Conservation (phyloP, 2,888 invertebrate species). For the Limnephilus auricula region DNA sequence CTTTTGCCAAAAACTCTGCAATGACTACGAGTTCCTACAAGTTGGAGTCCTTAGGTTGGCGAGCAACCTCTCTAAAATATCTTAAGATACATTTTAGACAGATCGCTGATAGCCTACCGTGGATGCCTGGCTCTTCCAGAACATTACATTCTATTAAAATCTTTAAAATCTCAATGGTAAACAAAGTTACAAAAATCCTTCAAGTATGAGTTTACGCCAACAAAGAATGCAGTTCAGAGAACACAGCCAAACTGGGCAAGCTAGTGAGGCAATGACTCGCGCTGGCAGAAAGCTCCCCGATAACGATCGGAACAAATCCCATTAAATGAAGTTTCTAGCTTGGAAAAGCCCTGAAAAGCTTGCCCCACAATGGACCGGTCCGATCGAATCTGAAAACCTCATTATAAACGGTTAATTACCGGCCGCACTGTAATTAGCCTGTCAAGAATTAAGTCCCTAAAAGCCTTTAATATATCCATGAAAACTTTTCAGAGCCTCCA, state of each 20-base stretch:
- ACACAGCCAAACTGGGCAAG: conserved; percentile 7
- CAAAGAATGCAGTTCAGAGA: conserved; percentile 41
- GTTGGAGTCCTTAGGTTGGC: too few species aligned
- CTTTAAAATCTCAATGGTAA: background rate
- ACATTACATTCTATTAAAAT: too few species aligned
- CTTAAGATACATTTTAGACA: too few species aligned
- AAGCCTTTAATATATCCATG: conserved; percentile 65
- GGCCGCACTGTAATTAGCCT: conserved; percentile 64
- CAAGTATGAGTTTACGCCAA: background rate
- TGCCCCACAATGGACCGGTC: conserved; percentile 60
- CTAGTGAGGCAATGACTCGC: too few species aligned
- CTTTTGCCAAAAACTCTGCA: too few species aligned
- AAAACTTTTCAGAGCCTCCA: conserved; percentile 60
- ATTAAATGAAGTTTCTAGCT: conserved; percentile 64
- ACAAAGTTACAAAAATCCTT: background rate
- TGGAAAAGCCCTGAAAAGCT: conserved; percentile 58
- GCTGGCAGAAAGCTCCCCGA: conserved; percentile 62
- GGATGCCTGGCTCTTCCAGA: too few species aligned
- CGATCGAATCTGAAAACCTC: conserved; percentile 66
- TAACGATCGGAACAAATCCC: conserved; percentile 66
- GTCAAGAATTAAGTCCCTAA: conserved; percentile 64
- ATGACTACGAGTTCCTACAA: too few species aligned
- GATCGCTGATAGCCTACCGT: too few species aligned
- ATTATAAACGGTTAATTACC: conserved; percentile 66
- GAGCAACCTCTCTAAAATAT: too few species aligned